phyloP scores from a whole-genome alignment of 2,888 invertebrate species.

The Eristalis arbustorum region DNA sequence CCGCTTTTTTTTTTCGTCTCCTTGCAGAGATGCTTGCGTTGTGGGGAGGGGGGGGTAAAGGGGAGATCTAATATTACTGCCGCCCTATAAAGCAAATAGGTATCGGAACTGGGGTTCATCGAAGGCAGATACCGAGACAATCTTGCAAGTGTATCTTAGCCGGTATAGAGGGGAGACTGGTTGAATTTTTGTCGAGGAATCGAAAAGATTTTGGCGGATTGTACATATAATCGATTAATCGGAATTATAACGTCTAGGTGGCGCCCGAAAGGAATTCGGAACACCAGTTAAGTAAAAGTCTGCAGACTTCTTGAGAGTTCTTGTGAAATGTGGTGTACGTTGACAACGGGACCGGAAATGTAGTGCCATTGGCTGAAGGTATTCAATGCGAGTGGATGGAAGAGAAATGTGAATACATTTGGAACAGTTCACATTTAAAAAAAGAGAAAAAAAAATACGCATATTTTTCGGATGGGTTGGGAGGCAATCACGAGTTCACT shows the following conservation, averaged over 20 bases:
- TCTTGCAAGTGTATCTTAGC: conserved; percentile 44
- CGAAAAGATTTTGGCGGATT: conserved; percentile 81
- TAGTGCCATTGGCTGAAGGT: not conserved
- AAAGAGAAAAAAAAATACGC: not conserved
- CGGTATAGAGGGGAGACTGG: conserved; percentile 18
- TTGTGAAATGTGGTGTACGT: not conserved
- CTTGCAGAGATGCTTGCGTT: not conserved
- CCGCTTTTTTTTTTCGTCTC: conserved; percentile 16
- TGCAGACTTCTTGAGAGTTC: conserved; percentile 35
- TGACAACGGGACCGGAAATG: not conserved
- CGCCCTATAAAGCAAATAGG: conserved; percentile 61
- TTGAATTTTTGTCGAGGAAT: conserved; percentile 73
- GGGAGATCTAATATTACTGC: conserved; percentile 35
- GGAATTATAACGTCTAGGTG: conserved; percentile 89
- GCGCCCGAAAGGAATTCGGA: conserved; percentile 76
- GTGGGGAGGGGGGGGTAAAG: not conserved
- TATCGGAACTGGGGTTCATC: conserved; percentile 46
- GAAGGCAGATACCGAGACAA: conserved; percentile 36
- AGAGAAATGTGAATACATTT: not conserved
- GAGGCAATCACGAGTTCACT: not conserved
- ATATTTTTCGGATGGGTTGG: not conserved
- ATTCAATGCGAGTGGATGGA: not conserved
- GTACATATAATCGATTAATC: conserved; percentile 89
- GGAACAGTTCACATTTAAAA: not conserved
- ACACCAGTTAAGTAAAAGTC: conserved; percentile 35